Evolutionary conservation across 2,888 invertebrate genomes (phyloP).

Genomic region (Lycaena phlaeas): DNA sequence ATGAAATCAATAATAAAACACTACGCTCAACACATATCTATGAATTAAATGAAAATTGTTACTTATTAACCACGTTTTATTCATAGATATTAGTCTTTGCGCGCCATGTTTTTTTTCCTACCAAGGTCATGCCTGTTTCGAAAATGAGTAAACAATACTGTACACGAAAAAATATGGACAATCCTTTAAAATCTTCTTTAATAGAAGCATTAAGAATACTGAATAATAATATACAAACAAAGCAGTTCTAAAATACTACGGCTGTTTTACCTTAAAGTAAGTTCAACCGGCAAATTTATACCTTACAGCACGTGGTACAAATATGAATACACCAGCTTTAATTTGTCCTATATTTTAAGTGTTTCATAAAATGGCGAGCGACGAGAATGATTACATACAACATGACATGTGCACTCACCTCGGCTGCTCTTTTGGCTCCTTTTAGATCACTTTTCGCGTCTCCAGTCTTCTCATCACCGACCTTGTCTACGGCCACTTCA

Average conservation of each 20-base stretch:
- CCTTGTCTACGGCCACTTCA: slow-evolving; percentile 89
- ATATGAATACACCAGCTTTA: slow-evolving; percentile 11
- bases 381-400: slow-evolving; percentile 58
- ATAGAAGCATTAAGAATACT: too few species aligned
- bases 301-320: slow-evolving; percentile 39
- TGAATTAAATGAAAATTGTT: slow-evolving; percentile 25
- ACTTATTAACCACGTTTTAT: slow-evolving; percentile 33
- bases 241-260: slow-evolving; percentile 23
- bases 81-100: slow-evolving; percentile 52
- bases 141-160: slow-evolving; percentile 67
- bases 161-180: slow-evolving; percentile 14
- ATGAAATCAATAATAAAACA: slow-evolving; percentile 42
- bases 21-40: slow-evolving; percentile 20
- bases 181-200: too few species aligned
- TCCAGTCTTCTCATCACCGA: slow-evolving; percentile 80
- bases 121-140: slow-evolving; percentile 68
- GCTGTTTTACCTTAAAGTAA: slow-evolving; percentile 34
- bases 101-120: slow-evolving; percentile 67
- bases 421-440: slow-evolving; percentile 90
- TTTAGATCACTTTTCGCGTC: slow-evolving; percentile 88
- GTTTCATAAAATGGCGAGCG: slow-evolving; percentile 71
- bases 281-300: slow-evolving; percentile 7
- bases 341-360: slow-evolving; percentile 19
- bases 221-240: slow-evolving; percentile 35
- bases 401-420: slow-evolving; percentile 80